phyloP scores from a whole-genome alignment of 2,888 invertebrate genomes.

The Branchellion lobata region DNA sequence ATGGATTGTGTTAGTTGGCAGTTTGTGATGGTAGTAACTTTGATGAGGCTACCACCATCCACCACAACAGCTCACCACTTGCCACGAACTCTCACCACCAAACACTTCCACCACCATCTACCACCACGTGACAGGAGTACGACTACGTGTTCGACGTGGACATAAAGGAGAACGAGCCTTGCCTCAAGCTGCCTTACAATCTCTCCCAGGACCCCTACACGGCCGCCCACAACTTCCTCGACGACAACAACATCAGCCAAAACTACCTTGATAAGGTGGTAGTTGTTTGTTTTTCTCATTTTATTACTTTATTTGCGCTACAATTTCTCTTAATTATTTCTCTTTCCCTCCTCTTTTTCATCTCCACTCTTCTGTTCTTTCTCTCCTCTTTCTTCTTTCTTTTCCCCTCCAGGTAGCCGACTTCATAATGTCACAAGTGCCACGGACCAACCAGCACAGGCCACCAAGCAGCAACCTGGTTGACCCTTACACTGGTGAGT shows the following conservation, averaged over 20 bases:
- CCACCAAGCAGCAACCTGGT: slow-evolving; percentile 55
- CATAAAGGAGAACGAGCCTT: slow-evolving; percentile 82
- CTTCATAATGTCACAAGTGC: slow-evolving; percentile 65
- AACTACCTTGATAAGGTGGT: slow-evolving; percentile 81
- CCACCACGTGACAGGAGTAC: too few species aligned
- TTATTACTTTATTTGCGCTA: background rate
- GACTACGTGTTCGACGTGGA: slow-evolving; percentile 96
- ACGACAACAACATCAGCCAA: slow-evolving; percentile 79
- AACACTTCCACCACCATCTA: too few species aligned
- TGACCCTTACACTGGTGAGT: slow-evolving; percentile 70
- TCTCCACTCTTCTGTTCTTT: too few species aligned
- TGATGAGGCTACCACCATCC: too few species aligned
- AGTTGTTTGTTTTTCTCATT: background rate
- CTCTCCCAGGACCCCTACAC: slow-evolving; percentile 85
- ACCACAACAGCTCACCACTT: too few species aligned
- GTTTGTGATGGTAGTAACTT: too few species aligned
- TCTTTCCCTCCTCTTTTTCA: too few species aligned
- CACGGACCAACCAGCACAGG: background rate
- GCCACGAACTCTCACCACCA: too few species aligned
- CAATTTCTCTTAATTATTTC: too few species aligned
- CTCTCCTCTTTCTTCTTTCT: too few species aligned
- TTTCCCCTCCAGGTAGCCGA: slow-evolving; percentile 66
- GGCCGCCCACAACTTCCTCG: slow-evolving; percentile 85
- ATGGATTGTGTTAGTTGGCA: too few species aligned
- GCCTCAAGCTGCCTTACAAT: slow-evolving; percentile 88